A percentile compares a stretch with the other conserved stretches of the same genome.
These are phyloP conservation scores for Temnothorax ravouxi DNA, from an alignment of 2,888 invertebrate genomes.

Conservation along the genomic window DNA sequence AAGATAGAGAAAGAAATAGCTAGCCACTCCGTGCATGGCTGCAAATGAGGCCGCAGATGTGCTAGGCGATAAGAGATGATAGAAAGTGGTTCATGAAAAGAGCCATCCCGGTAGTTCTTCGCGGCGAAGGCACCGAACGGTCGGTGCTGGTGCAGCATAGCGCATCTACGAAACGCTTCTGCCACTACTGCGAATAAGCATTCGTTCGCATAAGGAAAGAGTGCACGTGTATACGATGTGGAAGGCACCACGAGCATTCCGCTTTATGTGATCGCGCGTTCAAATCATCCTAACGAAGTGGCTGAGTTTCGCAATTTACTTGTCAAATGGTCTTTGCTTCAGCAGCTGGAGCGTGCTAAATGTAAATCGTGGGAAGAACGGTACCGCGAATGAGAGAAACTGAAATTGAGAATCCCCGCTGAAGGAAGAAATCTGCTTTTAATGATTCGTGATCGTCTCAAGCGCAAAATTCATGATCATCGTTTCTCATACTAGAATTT, in stretches of 20 bases:
- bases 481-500: background rate
- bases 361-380: conserved; percentile 32
- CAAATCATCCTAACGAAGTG: conserved; percentile 53
- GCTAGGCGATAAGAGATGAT: conserved; percentile 81
- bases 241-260: conserved; percentile 7
- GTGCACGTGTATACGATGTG: background rate
- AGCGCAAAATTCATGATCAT: background rate
- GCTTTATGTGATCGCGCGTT: conserved; percentile 54
- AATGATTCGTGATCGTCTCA: conserved; percentile 6
- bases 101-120: conserved; percentile 77
- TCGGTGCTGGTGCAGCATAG: conserved; percentile 36
- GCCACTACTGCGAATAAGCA: conserved; percentile 64
- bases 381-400: conserved; percentile 1
- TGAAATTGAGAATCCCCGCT: background rate
- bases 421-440: conserved; percentile 9
- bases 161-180: conserved; percentile 51
- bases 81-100: conserved; percentile 82
- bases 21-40: conserved; percentile 79
- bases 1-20: conserved; percentile 59
- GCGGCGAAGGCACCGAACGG: conserved; percentile 51
- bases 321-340: conserved; percentile 48
- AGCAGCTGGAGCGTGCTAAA: conserved; percentile 9
- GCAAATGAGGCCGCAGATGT: conserved; percentile 84
- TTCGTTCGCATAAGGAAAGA: conserved; percentile 48
- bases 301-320: conserved; percentile 54